Base-by-base conservation (phyloP, 2,888 invertebrate species). In the Andrena dorsata region DNA sequence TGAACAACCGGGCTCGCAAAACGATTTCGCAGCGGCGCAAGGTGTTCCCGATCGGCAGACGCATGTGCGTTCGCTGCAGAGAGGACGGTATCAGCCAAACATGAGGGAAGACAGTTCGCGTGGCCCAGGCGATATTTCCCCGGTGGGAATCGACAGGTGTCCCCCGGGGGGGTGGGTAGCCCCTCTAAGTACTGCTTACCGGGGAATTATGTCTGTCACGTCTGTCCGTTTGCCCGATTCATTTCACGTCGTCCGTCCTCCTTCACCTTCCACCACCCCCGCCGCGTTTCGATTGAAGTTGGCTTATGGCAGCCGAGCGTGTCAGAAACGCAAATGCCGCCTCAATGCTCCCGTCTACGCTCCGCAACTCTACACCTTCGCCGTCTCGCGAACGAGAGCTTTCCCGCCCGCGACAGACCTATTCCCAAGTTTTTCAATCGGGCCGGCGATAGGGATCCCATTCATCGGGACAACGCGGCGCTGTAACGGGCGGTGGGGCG, bases 131-230 rank as follows among this genome's bases (percentile, higher is more conserved):
- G 80, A 89, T 88, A 89, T 88, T 89, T 88, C 84, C 41, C 86
- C 77, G 74, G 85, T 90, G 92, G 88, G 91, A 92, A 93, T 92
- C 90, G 92, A 90, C 93, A 92, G 93, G 91, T 93, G 93, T 90
- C 86, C 83, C 86, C 64, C 41, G 16, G 41, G 41, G 35, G 76
- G 85, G 47, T 76, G 81, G 80, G 83, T 78, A 80, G 56, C 83
- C 88, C 71, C 86, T 83, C 86, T 89, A 90, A 93, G 90, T 90
- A 92, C 90, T 90, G 90, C 92, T 93, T 91, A 89, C 86, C 80
- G 84, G 83, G 90, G 92, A 92, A 93, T 93, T 93, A 93, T 90
- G 91, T 91, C 90, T 91, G 89, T 91, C 92, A 91, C 92, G 92
- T 92, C 90, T 90, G 90, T 90, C 89, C 90, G 91, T 91, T 91